Evolutionary conservation across 2,888 invertebrate species (phyloP), one percentile per base, ranked within the genome.

Genomic region (Ptilodon capucinus): DNA sequence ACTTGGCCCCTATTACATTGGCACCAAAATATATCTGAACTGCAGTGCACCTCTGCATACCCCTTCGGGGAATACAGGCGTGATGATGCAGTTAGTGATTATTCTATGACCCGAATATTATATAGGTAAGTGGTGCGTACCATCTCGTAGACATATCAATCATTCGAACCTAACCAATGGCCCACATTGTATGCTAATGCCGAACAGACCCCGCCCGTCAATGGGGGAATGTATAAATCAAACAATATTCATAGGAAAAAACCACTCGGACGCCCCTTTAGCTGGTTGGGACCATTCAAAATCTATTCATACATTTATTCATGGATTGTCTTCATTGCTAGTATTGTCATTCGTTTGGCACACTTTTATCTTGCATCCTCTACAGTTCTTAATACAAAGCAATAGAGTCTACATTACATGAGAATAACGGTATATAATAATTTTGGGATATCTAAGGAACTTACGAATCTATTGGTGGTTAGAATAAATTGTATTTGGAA

Each of bases 291-390:
- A 69, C 62, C 60, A 63, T 71, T 71, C 56, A 16, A 63, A 63
- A 68, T 56, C 64, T 64, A 60, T 69, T 69, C 71, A 71, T 71
- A 63, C 68, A 71, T 71, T 54, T 64, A 71, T 71, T 69, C 66
- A 71, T 69, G 66, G 61, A 60, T 61, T 63, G 61, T 61, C 61
- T 62, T 60, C 55, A 66, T 66, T 69, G 71, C 57, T 59, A 60
- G 63, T 54, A 68, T 71, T 71, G 66, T 68, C 63, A 54, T 63
- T 53, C 47, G 45, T 25, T 45, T 47, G 41, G 47, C 65, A 56
- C 57, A 25, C 17, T 40, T 49, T 48, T 40, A 0, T 40, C 48
- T 42, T 11, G 35, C 49, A 0, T 7, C 13, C 16, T 4, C n/a
- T 1, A 9, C 13, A 21, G 14, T 30, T 18, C 17, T 40, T 54